Evolutionary conservation across 1,140 invertebrate genomes (phyloP).

Genomic region (Drosophila pallidifrons): DNA sequence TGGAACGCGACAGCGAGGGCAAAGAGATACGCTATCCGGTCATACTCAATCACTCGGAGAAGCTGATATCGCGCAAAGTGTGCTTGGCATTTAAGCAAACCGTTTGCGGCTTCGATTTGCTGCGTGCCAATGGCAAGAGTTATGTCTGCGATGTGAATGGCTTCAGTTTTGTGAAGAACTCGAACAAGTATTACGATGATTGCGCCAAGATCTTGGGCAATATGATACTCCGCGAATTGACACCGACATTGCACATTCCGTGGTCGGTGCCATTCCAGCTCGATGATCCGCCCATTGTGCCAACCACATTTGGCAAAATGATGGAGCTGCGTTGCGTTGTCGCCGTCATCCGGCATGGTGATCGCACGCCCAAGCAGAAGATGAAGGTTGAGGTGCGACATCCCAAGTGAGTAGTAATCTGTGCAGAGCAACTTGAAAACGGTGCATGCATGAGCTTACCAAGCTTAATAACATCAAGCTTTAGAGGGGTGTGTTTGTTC

Average conservation of each 20-base stretch:
- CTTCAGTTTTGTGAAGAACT: conserved; percentile 99
- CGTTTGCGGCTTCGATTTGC: conserved; percentile 99
- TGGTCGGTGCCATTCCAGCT: conserved; percentile 98
- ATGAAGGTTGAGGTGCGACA: conserved; percentile 99
- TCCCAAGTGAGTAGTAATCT: conserved; percentile 90
- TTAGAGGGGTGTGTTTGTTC: too few species aligned
- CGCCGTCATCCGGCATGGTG: conserved; percentile 99
- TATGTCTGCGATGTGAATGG: conserved; percentile 99
- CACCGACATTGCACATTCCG: conserved; percentile 97
- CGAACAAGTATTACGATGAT: conserved; percentile 99
- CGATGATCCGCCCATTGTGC: conserved; percentile 99
- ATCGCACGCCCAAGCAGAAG: conserved; percentile 99
- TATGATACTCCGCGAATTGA: conserved; percentile 95
- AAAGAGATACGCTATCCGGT: conserved; percentile 99
- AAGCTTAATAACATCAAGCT: too few species aligned
- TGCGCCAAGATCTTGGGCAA: conserved; percentile 99
- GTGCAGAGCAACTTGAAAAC: neutral
- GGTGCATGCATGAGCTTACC: neutral
- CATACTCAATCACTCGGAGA: conserved; percentile 98
- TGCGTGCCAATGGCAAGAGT: conserved; percentile 98
- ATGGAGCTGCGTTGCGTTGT: conserved; percentile 99
- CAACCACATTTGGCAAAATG: conserved; percentile 99
- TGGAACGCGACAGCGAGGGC: conserved; percentile 98
- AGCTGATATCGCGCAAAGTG: conserved; percentile 99
- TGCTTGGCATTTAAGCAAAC: conserved; percentile 99